Percentiles rank a stretch among this genome's conserved stretches.
These are phyloP conservation scores for Nanorana parkeri DNA, from an alignment of 2,113 vertebrate species.

Conservation along the genomic window DNA sequence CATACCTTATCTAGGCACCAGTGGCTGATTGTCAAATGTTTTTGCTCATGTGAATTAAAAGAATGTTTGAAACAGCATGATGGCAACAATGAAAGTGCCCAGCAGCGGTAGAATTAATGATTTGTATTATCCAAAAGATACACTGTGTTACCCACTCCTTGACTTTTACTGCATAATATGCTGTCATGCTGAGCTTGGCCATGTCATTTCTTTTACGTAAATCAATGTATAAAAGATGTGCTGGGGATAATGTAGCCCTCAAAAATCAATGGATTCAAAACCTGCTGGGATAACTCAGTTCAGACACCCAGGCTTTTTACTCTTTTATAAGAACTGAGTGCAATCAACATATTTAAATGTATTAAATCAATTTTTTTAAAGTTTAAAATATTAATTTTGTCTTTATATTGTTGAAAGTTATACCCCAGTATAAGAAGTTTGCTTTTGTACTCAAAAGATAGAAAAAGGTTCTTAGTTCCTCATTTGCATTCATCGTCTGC, in stretches of 20 bases:
- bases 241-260: conserved; percentile 43
- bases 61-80: conserved; percentile 22
- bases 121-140: conserved; percentile 27
- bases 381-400: no score
- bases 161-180: conserved; percentile 41
- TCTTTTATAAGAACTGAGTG: conserved; percentile 2
- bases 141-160: conserved; percentile 56
- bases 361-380: neutral
- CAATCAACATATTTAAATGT: conserved; percentile 19
- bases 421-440: no score
- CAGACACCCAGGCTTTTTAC: conserved; percentile 23
- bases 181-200: conserved; percentile 54
- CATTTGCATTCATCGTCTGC: no score
- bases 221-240: conserved; percentile 57
- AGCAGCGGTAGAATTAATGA: conserved; percentile 10
- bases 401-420: no score
- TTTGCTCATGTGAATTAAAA: conserved; percentile 9
- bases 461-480: no score
- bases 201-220: conserved; percentile 43
- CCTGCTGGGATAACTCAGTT: conserved; percentile 51
- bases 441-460: no score
- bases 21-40: conserved; percentile 12
- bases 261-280: conserved; percentile 51
- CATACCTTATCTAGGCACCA: neutral
- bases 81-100: neutral